These are phyloP conservation scores for Egretta garzetta DNA, from an alignment of 2,113 vertebrate genomes.

Conservation along the genomic window DNA sequence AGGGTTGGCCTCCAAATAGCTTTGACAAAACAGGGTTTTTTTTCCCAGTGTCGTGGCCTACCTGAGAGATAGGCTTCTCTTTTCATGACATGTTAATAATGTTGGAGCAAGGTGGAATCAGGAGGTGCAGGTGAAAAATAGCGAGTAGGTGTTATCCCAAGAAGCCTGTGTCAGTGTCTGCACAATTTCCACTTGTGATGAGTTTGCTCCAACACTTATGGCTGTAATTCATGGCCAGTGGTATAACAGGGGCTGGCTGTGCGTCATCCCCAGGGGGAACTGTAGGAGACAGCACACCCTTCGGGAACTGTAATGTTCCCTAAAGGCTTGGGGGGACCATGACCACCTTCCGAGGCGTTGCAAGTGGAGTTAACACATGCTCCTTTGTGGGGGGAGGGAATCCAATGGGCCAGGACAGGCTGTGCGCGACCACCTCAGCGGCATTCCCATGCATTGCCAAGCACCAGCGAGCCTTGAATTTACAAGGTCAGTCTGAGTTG, in stretches of 20 bases:
- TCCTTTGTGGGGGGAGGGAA: background rate
- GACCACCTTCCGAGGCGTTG: background rate
- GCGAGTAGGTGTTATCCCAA: background rate
- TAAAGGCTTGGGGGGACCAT: background rate
- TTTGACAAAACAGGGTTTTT: background rate
- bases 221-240: background rate
- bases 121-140: background rate
- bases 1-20: background rate
- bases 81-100: background rate
- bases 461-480: background rate
- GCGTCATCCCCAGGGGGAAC: background rate
- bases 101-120: background rate
- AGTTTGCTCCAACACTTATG: background rate
- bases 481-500: background rate
- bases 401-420: too few species aligned
- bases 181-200: background rate
- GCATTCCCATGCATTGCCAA: background rate
- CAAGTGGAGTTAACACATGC: background rate
- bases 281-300: background rate
- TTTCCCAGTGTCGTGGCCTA: background rate
- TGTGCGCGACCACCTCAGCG: background rate
- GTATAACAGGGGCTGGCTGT: background rate
- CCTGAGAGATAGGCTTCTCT: background rate
- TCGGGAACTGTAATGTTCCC: background rate
- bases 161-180: background rate